Conservation (phyloP, 2,797 vertebrate genomes). For the Eutrigla gurnardus region DNA sequence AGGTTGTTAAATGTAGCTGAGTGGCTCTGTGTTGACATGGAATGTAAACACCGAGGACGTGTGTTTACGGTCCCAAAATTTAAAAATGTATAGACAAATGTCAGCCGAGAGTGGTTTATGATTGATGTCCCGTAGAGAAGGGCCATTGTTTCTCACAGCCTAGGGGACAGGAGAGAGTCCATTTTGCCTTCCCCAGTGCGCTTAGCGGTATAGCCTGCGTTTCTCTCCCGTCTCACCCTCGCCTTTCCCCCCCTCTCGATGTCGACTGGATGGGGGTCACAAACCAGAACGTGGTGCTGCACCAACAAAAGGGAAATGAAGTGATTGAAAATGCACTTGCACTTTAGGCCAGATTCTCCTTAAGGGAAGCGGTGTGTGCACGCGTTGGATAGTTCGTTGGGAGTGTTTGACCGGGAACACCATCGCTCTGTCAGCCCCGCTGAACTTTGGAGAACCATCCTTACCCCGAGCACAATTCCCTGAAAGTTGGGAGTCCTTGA, state of each 20-base stretch:
- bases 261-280: slow-evolving; percentile 19
- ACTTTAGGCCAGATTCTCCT: not conserved
- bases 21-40: slow-evolving; percentile 73
- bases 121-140: slow-evolving; percentile 76
- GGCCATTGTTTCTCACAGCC: slow-evolving; percentile 77
- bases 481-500: slow-evolving; percentile 65
- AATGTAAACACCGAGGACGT: slow-evolving; percentile 75
- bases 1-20: slow-evolving; percentile 69
- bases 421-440: slow-evolving; percentile 28
- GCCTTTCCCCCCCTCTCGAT: slow-evolving; percentile 8
- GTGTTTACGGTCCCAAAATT: slow-evolving; percentile 72
- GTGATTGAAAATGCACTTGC: slow-evolving; percentile 39
- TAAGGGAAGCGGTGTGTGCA: slow-evolving; percentile 4
- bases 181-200: slow-evolving; percentile 68
- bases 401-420: slow-evolving; percentile 15
- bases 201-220: slow-evolving; percentile 33
- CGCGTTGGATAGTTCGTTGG: slow-evolving; percentile 14
- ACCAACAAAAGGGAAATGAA: slow-evolving; percentile 36
- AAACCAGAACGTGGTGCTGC: slow-evolving; percentile 26
- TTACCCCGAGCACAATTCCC: slow-evolving; percentile 30
- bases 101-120: slow-evolving; percentile 76
- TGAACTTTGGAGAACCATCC: slow-evolving; percentile 47
- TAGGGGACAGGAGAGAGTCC: slow-evolving; percentile 69
- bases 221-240: slow-evolving; percentile 19
- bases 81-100: slow-evolving; percentile 77